Evolutionary conservation across 2,113 vertebrate species (phyloP).

Genomic region (Platysternon megacephalum): DNA sequence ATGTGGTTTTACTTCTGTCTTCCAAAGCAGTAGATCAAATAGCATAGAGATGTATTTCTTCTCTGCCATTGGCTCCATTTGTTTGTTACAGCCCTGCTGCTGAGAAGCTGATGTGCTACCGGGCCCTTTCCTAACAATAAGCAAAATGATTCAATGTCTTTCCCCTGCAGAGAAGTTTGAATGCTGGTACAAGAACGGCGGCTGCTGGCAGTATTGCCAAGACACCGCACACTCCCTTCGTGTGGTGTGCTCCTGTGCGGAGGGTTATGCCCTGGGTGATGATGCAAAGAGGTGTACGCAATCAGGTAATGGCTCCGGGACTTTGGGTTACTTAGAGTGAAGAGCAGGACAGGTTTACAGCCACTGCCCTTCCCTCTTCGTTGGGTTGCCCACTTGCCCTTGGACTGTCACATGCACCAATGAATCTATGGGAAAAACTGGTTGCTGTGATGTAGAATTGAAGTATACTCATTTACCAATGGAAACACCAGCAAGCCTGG

Average conservation of each 20-base stretch:
- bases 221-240: conserved; percentile 3
- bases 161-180: conserved; percentile 63
- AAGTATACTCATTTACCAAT: neutral
- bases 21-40: neutral
- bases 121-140: fast-evolving
- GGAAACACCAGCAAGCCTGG: neutral
- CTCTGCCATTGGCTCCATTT: neutral
- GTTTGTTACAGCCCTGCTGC: fast-evolving
- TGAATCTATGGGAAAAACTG: too few relatives aligned
- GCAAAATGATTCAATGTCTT: fast-evolving
- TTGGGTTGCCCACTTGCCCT: neutral
- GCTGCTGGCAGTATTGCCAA: conserved; percentile 83
- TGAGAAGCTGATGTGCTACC: fast-evolving
- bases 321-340: fast-evolving
- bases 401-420: neutral
- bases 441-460: neutral
- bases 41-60: neutral
- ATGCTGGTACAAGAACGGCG: conserved; percentile 81
- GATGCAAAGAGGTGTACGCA: conserved; percentile 69
- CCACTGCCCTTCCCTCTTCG: fast-evolving
- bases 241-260: conserved; percentile 73
- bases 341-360: neutral
- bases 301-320: conserved; percentile 40
- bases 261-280: conserved; percentile 68
- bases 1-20: neutral